These are phyloP conservation scores for Alligator mississippiensis DNA, from an alignment of 2,113 vertebrate genomes.

Conservation along the genomic window DNA sequence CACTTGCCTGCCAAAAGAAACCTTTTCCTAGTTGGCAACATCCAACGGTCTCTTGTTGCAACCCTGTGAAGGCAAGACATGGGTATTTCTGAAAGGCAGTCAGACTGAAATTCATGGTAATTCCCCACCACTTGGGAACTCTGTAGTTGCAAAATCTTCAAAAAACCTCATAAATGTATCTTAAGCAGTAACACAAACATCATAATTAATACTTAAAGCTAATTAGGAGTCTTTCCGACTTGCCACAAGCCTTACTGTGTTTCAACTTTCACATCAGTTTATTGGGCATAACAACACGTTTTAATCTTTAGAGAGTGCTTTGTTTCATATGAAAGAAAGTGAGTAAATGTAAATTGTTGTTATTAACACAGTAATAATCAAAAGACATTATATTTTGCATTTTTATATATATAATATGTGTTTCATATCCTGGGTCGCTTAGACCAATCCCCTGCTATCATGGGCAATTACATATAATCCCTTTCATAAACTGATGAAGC, in stretches of 20 bases:
- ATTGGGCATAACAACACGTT: not conserved
- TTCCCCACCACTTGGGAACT: not conserved
- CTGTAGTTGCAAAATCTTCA: not conserved
- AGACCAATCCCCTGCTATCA: not conserved
- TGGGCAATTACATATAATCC: not conserved
- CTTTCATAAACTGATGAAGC: not conserved
- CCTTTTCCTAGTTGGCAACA: not conserved
- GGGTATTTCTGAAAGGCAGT: conserved; percentile 1
- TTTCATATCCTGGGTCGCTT: not conserved
- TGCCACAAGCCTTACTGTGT: fast-evolving
- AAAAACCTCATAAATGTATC: not conserved
- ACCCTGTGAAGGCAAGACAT: conserved; percentile 2
- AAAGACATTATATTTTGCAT: not conserved
- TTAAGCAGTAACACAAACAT: not conserved
- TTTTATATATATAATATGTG: too few species aligned
- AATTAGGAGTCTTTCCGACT: not conserved
- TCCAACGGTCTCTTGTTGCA: conserved; percentile 6
- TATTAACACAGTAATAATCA: not conserved
- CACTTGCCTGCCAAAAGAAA: not conserved
- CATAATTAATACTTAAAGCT: not conserved
- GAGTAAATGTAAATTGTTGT: not conserved
- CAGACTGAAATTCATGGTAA: not conserved
- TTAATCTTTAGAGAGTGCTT: not conserved
- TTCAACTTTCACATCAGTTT: not conserved
- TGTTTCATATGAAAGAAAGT: not conserved